These are phyloP conservation scores for Pangasius macronema DNA, from an alignment of 2,797 vertebrate species.

Conservation along the genomic window DNA sequence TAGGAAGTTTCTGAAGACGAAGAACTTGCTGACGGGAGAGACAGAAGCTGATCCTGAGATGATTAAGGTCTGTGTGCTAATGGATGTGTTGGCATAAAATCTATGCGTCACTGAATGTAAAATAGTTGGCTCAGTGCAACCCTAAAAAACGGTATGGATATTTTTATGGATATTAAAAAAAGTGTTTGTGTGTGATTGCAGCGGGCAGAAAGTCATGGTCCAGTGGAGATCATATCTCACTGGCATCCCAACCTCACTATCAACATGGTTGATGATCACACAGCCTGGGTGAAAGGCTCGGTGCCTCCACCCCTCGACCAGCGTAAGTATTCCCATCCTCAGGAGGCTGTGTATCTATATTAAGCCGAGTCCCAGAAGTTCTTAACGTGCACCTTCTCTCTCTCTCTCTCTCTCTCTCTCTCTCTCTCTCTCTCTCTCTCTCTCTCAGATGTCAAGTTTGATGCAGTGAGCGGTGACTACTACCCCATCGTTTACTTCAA, in stretches of 20 bases:
- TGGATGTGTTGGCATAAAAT: background rate
- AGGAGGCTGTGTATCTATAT: background rate
- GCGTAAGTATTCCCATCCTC: conserved; percentile 72
- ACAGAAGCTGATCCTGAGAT: conserved; percentile 91
- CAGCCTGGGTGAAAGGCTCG: conserved; percentile 94
- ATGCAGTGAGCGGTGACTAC: conserved; percentile 92
- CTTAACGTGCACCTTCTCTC: background rate
- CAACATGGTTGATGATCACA: conserved; percentile 97
- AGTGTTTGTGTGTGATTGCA: conserved; percentile 2
- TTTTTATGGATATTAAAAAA: background rate
- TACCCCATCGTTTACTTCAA: conserved; percentile 97
- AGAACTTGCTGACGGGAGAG: conserved; percentile 93
- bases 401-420: conserved; percentile 3
- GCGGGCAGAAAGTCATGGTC: conserved; percentile 88
- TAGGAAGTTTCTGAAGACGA: conserved; percentile 91
- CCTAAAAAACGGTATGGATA: too few relatives aligned
- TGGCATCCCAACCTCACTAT: conserved; percentile 98
- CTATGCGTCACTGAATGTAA: background rate
- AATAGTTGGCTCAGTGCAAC: background rate
- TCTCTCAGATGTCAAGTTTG: conserved; percentile 89
- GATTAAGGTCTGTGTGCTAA: conserved; percentile 75
- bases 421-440: conserved; percentile 14
- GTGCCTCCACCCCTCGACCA: conserved; percentile 94
- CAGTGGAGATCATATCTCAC: conserved; percentile 94
- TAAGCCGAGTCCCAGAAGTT: background rate